These are phyloP conservation scores for Grammomys dolichurus DNA, from an alignment of 2,113 vertebrate species.

Conservation along the genomic window DNA sequence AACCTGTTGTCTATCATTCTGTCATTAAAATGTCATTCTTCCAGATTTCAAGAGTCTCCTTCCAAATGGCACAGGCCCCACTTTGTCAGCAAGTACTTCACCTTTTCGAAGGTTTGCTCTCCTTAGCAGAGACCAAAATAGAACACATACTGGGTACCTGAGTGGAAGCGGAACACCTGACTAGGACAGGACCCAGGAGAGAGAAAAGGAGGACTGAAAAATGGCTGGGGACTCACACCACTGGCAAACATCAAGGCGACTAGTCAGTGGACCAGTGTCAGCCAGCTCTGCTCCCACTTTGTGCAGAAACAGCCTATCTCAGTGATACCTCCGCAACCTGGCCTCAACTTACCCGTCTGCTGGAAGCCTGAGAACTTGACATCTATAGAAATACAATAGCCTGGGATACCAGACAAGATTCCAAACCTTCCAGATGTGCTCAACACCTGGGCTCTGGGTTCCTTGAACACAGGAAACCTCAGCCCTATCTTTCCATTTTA, in stretches of 20 bases:
- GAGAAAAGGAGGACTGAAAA: conserved; percentile 70
- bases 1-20: background rate
- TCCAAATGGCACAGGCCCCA: conserved; percentile 20
- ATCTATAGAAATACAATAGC: background rate
- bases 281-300: background rate
- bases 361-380: background rate
- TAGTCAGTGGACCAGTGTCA: background rate
- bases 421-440: background rate
- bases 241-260: conserved; percentile 24
- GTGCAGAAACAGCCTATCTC: background rate
- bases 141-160: conserved; percentile 71
- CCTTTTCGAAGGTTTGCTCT: conserved; percentile 59
- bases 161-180: conserved; percentile 74
- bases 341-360: background rate
- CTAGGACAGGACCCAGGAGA: conserved; percentile 79
- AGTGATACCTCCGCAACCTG: background rate
- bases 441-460: background rate
- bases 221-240: conserved; percentile 53
- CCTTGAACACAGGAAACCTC: background rate
- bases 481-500: background rate
- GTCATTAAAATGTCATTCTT: background rate
- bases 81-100: background rate
- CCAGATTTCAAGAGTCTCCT: conserved; percentile 1
- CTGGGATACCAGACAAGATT: background rate
- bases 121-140: conserved; percentile 72